Percentiles rank a stretch among this genome's conserved stretches.
These are phyloP conservation scores for Bradypodion ventrale DNA, from an alignment of 2,797 vertebrate species.

Conservation along the genomic window DNA sequence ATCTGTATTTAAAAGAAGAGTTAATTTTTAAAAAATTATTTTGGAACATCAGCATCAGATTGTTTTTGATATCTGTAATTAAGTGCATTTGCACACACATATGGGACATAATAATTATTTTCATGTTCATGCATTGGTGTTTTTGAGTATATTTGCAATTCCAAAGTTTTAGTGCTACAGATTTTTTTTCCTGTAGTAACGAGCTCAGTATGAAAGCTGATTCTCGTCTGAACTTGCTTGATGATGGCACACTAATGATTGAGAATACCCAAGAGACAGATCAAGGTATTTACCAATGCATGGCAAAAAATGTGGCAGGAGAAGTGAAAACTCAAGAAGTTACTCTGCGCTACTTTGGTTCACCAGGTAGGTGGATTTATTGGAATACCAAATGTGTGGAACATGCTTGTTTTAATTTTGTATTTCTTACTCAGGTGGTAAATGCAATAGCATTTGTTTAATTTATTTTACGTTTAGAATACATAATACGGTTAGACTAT, in stretches of 20 bases:
- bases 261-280: slow-evolving; percentile 94
- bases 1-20: neutral
- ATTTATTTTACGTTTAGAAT: neutral
- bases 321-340: slow-evolving; percentile 97
- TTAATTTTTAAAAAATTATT: neutral
- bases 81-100: neutral
- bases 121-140: neutral
- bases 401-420: neutral
- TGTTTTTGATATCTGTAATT: neutral
- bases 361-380: slow-evolving; percentile 83
- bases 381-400: neutral
- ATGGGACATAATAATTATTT: neutral
- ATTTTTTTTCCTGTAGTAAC: slow-evolving; percentile 80
- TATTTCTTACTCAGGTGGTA: neutral
- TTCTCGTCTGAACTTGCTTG: slow-evolving; percentile 92
- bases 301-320: slow-evolving; percentile 97
- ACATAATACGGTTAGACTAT: neutral
- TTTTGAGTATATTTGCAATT: slow-evolving; percentile 35
- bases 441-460: neutral
- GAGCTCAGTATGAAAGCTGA: slow-evolving; percentile 96
- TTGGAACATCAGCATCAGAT: neutral
- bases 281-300: slow-evolving; percentile 97
- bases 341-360: slow-evolving; percentile 92
- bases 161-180: slow-evolving; percentile 36
- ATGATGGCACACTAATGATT: slow-evolving; percentile 97